These are phyloP conservation scores for Julus scanicus DNA, from an alignment of 2,888 invertebrate species.

Conservation along the genomic window DNA sequence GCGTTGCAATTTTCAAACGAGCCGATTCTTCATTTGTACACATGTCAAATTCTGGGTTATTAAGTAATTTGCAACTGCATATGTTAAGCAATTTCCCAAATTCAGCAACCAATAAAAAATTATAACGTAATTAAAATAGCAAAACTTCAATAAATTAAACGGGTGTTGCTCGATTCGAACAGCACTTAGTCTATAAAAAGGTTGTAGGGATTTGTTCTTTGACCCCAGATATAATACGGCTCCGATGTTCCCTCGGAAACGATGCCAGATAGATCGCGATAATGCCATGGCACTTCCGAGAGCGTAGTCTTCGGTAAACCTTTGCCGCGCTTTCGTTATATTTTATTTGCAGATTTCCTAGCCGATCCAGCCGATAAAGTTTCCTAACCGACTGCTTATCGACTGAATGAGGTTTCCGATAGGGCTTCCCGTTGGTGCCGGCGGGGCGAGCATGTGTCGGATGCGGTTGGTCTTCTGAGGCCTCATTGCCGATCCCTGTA, in stretches of 20 bases:
- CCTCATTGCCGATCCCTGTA: background rate
- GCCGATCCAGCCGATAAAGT: constrained; percentile 41
- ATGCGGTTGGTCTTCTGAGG: constrained; percentile 12
- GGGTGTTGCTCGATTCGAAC: background rate
- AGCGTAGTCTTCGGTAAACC: background rate
- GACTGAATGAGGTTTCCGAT: constrained; percentile 48
- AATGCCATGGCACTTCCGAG: background rate
- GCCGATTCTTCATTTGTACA: no score
- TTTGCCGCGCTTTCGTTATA: background rate
- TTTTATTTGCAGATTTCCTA: background rate
- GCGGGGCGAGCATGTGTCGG: constrained; percentile 37
- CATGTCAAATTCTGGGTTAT: no score
- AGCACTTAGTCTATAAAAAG: background rate
- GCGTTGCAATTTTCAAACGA: no score
- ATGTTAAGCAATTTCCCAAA: background rate
- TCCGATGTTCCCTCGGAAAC: background rate
- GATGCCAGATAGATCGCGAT: background rate
- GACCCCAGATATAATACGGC: background rate
- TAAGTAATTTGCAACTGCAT: no score
- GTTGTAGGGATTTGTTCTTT: background rate
- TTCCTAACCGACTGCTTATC: constrained; percentile 37
- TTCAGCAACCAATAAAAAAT: background rate
- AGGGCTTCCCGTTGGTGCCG: constrained; percentile 48
- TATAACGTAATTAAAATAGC: background rate
- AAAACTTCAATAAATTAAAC: constrained; percentile 11